These are phyloP conservation scores for Perccottus glenii DNA, from an alignment of 2,113 vertebrate genomes.

Conservation along the genomic window DNA sequence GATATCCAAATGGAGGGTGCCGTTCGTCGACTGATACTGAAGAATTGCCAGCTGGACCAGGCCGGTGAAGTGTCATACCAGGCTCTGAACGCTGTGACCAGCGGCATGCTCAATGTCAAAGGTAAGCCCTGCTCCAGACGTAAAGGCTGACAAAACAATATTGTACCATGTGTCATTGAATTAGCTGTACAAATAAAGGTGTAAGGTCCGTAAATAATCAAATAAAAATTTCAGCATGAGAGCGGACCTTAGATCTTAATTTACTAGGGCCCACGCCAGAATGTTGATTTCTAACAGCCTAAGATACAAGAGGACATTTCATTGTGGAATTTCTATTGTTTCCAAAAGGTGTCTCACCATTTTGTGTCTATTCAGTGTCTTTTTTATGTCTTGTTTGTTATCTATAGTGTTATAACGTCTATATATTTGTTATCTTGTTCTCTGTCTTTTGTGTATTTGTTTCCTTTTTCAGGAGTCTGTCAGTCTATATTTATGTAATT, in stretches of 20 bases:
- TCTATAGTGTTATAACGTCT: too few species aligned
- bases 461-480: background rate
- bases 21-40: constrained; percentile 89
- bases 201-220: constrained; percentile 19
- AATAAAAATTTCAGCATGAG: constrained; percentile 38
- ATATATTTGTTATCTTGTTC: background rate
- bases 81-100: constrained; percentile 90
- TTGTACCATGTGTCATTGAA: background rate
- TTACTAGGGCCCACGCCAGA: background rate
- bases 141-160: background rate
- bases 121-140: constrained; percentile 75
- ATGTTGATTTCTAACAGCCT: background rate
- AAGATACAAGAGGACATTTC: background rate
- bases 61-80: constrained; percentile 95
- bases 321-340: background rate
- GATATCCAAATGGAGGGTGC: constrained; percentile 90
- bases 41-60: constrained; percentile 91
- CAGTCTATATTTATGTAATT: background rate
- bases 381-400: background rate
- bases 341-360: background rate
- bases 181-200: constrained; percentile 37
- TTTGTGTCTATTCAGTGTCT: background rate
- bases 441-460: background rate
- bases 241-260: constrained; percentile 49
- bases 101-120: constrained; percentile 92